phyloP scores from a whole-genome alignment of 2,797 vertebrate species.

The Mormyrus hasselquistii region DNA sequence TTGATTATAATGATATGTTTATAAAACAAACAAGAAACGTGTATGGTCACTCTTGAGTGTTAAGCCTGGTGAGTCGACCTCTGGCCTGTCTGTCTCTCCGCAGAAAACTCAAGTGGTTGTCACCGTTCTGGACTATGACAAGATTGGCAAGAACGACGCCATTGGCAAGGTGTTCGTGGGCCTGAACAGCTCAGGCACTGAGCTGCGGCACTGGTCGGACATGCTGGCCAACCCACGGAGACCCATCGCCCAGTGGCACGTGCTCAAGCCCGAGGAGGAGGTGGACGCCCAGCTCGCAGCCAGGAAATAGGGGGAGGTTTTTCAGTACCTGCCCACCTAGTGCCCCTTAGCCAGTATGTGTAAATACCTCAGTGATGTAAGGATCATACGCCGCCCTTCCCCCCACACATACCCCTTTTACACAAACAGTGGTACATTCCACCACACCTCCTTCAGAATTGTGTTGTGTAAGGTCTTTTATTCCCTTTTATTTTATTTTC shows the following conservation, averaged over 20 bases:
- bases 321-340: conserved; percentile 44
- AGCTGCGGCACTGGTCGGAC: conserved; percentile 92
- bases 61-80: neutral
- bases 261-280: conserved; percentile 84
- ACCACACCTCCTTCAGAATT: neutral
- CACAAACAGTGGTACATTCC: conserved; percentile 57
- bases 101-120: conserved; percentile 95
- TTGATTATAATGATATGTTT: neutral
- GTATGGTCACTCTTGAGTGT: neutral
- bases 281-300: conserved; percentile 78
- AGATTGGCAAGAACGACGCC: conserved; percentile 98
- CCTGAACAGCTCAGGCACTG: conserved; percentile 76
- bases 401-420: conserved; percentile 39
- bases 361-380: conserved; percentile 99
- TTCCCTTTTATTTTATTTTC: neutral
- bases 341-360: conserved; percentile 98
- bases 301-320: conserved; percentile 67
- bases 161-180: conserved; percentile 94
- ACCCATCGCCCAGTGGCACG: conserved; percentile 97
- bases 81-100: conserved; percentile 29
- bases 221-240: conserved; percentile 93
- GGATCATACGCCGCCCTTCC: conserved; percentile 54
- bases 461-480: neutral
- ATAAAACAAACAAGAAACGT: neutral
- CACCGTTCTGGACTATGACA: conserved; percentile 98